Evolutionary conservation across 2,113 vertebrate genomes (phyloP).

Genomic region (Lophura nycthemera): DNA sequence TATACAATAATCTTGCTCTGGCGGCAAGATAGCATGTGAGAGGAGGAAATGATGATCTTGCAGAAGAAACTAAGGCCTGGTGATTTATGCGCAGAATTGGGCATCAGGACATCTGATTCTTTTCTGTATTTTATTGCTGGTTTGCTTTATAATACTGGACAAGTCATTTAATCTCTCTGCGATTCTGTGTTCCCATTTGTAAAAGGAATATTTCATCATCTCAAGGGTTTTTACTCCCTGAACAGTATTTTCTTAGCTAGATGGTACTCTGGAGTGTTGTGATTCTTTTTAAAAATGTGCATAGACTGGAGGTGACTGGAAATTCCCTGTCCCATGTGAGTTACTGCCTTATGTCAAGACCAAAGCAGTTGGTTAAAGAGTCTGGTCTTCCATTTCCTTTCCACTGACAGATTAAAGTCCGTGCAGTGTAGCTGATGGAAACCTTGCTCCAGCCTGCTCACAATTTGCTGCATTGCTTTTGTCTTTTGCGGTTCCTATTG

Average conservation of each 20-base stretch:
- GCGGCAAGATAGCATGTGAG: conserved; percentile 5
- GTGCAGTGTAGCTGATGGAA: background rate
- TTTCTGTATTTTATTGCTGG: conserved; percentile 32
- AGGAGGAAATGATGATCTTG: background rate
- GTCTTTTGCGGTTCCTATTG: background rate
- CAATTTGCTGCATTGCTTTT: background rate
- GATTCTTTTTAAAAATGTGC: background rate
- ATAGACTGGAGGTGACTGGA: background rate
- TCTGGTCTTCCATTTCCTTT: background rate
- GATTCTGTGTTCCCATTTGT: background rate
- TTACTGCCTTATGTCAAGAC: conserved; percentile 22
- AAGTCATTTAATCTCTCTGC: conserved; percentile 21
- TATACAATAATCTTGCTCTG: conserved; percentile 38
- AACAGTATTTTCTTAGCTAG: background rate
- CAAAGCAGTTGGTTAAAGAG: background rate
- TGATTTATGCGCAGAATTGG: conserved; percentile 28
- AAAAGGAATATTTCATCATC: conserved; percentile 28
- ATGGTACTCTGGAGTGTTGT: background rate
- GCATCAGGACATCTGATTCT: conserved; percentile 17
- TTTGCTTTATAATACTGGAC: conserved; percentile 23
- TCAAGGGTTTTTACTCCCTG: conserved; percentile 15
- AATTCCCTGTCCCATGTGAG: background rate
- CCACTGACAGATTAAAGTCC: background rate
- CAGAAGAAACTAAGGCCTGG: conserved; percentile 26
- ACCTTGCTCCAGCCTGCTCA: background rate